Evolutionary conservation across 2,113 vertebrate species (phyloP), one percentile per base, ranked within the genome.

Genomic region (Phrynosoma blainvillii): DNA sequence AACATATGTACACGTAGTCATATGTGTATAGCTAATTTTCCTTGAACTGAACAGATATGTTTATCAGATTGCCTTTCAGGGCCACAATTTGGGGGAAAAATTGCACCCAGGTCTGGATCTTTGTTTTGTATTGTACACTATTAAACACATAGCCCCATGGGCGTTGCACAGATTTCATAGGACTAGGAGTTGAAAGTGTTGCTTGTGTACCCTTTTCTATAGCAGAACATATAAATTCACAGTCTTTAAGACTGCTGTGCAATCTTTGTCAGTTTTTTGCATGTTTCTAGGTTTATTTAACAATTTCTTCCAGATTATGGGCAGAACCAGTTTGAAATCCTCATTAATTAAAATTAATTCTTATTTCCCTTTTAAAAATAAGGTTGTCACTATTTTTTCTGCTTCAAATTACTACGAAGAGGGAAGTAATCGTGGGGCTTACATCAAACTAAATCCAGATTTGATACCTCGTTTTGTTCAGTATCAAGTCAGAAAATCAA

Each of bases 341-440:
- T 68, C n/a, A 8, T 25, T 77, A 74, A n/a, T 88, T 30, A 9
- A 68, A 70, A 59, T 47, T 21, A 32, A 16, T 85, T 78, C 7
- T n/a, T 27, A 18, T 86, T 74, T 73, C 13, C 90, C 79, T 88
- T 95, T 88, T 0, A 76, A 70, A 83, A 68, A 82, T 13, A 92
- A 99, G 99, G 98, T 99, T 40, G 97, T 99, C 95, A 99, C 98
- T 65, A 95, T 99, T 90, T 99, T 99, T 96, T 99, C 99, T 73
- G 98, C 99, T 0, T 99, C 99, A 40, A 99, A 99, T 96, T 99
- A 99, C 89, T 99, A 99, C 0, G 98, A 98, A 93, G 98, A 98
- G 90, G 98, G 98, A 90, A 99, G 99, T 91, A 99, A 99, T 95
- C 97, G 98, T 1, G 99, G 99, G 0, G 99, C 99, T 0, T 99